Conservation (phyloP, 2,888 invertebrate genomes). For the Phengaris alcon region DNA sequence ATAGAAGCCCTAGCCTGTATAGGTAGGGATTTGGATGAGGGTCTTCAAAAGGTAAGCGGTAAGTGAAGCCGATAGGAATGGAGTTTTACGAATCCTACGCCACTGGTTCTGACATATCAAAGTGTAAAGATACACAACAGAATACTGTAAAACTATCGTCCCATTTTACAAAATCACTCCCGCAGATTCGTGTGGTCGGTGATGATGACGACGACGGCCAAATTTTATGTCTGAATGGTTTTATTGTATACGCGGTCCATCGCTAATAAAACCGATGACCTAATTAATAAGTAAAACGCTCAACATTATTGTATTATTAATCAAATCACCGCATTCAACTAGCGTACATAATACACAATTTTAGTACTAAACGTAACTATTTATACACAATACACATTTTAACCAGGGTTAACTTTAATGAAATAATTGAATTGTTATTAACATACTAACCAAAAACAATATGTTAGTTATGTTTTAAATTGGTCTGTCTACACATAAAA, state of each 20-base stretch:
- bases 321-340: conserved; percentile 2
- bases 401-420: neutral
- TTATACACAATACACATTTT: neutral
- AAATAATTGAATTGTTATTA: neutral
- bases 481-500: too few species aligned
- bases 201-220: neutral
- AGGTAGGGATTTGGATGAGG: too few species aligned
- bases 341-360: neutral
- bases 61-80: too few species aligned
- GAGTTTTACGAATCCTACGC: too few species aligned
- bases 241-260: neutral
- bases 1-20: too few species aligned
- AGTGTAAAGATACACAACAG: too few species aligned
- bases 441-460: neutral
- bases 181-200: neutral
- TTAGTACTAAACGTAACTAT: neutral
- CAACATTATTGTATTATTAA: conserved; percentile 10
- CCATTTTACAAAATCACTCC: neutral
- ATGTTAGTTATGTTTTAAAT: neutral
- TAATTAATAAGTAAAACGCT: conserved; percentile 17
- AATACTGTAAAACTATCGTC: too few species aligned
- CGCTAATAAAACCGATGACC: conserved; percentile 7
- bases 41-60: too few species aligned
- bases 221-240: conserved; percentile 6
- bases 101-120: too few species aligned